Percentiles rank a stretch among this genome's conserved stretches.
Conservation (phyloP, 2,888 invertebrate genomes). For the Lasioglossum leucozonium region DNA sequence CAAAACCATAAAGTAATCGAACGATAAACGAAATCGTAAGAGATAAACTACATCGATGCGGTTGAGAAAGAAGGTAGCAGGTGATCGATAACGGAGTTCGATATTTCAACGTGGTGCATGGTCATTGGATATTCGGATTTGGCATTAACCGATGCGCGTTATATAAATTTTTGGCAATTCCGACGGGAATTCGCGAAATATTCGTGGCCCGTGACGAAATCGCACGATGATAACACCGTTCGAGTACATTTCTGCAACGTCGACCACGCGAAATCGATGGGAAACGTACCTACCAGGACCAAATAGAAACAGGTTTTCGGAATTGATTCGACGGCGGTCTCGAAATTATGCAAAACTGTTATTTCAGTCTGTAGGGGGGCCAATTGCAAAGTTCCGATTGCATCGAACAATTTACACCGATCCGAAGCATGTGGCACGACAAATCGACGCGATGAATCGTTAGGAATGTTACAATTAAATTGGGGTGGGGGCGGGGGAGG, state of each 20-base stretch:
- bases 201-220: slow-evolving; percentile 30
- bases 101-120: slow-evolving; percentile 38
- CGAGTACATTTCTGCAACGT: slow-evolving; percentile 13
- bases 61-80: not conserved
- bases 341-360: slow-evolving; percentile 12
- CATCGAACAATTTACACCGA: slow-evolving; percentile 18
- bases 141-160: slow-evolving; percentile 46
- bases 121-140: slow-evolving; percentile 39
- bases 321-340: not conserved
- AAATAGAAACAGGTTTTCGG: slow-evolving; percentile 12
- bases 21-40: not conserved
- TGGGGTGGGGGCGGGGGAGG: no score
- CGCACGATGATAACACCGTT: slow-evolving; percentile 37
- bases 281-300: slow-evolving; percentile 14
- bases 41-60: not conserved
- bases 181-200: slow-evolving; percentile 38
- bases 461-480: not conserved
- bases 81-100: slow-evolving; percentile 41
- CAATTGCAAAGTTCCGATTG: not conserved
- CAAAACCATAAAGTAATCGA: not conserved
- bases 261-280: slow-evolving; percentile 2
- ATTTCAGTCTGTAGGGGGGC: not conserved
- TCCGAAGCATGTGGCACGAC: slow-evolving; percentile 6
- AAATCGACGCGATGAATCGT: not conserved
- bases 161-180: slow-evolving; percentile 65